A percentile compares a stretch with the other conserved stretches of the same genome.
phyloP scores from a whole-genome alignment of 1,140 invertebrate genomes.

The Lordiphosa stackelbergi region DNA sequence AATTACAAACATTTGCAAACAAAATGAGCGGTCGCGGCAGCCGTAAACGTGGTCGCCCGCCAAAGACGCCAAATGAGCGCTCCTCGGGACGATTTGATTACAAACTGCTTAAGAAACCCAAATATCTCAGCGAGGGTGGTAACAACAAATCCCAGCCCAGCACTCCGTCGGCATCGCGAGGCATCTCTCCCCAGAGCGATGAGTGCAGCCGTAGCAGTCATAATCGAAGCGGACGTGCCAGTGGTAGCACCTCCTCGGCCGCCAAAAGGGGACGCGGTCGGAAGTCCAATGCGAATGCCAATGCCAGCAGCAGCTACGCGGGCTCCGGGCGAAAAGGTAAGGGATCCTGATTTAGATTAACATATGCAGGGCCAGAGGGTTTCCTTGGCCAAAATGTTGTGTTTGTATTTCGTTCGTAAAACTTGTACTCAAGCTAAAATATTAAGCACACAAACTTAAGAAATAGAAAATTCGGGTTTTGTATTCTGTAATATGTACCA shows the following conservation, averaged over 20 bases:
- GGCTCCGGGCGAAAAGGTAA: slow-evolving; percentile 79
- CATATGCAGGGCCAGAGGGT: too few species aligned
- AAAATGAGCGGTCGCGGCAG: slow-evolving; percentile 83
- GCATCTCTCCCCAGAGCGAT: slow-evolving; percentile 85
- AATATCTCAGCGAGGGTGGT: slow-evolving; percentile 86
- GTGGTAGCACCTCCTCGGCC: slow-evolving; percentile 69
- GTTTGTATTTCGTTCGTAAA: too few species aligned
- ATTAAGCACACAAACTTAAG: too few species aligned
- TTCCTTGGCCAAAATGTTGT: too few species aligned
- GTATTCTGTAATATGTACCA: too few species aligned
- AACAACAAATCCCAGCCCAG: slow-evolving; percentile 80
- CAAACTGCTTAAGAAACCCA: slow-evolving; percentile 93
- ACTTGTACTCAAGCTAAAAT: too few species aligned
- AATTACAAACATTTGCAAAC: slow-evolving; percentile 3
- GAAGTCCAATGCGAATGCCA: slow-evolving; percentile 59
- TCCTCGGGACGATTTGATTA: slow-evolving; percentile 90
- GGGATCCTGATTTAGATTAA: too few species aligned
- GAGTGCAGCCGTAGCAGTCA: slow-evolving; percentile 81
- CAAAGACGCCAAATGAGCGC: slow-evolving; percentile 90
- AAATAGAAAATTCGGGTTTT: too few species aligned
- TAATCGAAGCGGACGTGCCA: slow-evolving; percentile 46
- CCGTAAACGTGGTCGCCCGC: slow-evolving; percentile 89
- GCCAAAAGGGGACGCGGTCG: slow-evolving; percentile 78
- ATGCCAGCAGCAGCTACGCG: slow-evolving; percentile 76
- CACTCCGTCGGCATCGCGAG: slow-evolving; percentile 86